phyloP scores from a whole-genome alignment of 2,113 vertebrate species.

The Sapajus apella region DNA sequence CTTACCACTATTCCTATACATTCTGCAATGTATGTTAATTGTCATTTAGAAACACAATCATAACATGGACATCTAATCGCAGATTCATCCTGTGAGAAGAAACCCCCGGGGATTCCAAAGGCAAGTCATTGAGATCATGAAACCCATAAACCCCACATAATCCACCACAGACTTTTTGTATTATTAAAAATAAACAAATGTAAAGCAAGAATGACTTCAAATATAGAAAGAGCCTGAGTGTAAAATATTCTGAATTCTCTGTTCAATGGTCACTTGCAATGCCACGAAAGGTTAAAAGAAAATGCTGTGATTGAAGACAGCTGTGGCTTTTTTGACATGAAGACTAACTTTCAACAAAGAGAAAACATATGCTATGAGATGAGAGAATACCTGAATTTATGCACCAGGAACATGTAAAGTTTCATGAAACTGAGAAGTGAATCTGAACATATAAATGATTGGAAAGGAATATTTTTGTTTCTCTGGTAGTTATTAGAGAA shows the following conservation, averaged over 20 bases:
- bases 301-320: conserved; percentile 80
- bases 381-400: conserved; percentile 56
- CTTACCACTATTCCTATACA: not conserved
- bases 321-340: conserved; percentile 73
- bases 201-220: not conserved
- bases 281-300: conserved; percentile 70
- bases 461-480: conserved; percentile 29
- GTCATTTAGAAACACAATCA: not conserved
- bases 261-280: conserved; percentile 71
- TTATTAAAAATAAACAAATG: not conserved
- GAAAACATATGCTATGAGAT: conserved; percentile 67
- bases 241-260: conserved; percentile 4
- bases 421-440: conserved; percentile 44
- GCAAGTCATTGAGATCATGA: not conserved
- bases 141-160: not conserved
- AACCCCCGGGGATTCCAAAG: not conserved
- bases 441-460: conserved; percentile 3
- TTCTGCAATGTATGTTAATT: not conserved
- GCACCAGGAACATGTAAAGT: conserved; percentile 50
- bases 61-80: not conserved
- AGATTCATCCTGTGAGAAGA: not conserved
- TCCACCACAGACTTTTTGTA: not conserved
- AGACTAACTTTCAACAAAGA: conserved; percentile 76
- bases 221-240: not conserved
- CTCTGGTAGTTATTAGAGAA: not conserved